phyloP scores from a whole-genome alignment of 2,888 invertebrate genomes.

The Temnothorax ravouxi region DNA sequence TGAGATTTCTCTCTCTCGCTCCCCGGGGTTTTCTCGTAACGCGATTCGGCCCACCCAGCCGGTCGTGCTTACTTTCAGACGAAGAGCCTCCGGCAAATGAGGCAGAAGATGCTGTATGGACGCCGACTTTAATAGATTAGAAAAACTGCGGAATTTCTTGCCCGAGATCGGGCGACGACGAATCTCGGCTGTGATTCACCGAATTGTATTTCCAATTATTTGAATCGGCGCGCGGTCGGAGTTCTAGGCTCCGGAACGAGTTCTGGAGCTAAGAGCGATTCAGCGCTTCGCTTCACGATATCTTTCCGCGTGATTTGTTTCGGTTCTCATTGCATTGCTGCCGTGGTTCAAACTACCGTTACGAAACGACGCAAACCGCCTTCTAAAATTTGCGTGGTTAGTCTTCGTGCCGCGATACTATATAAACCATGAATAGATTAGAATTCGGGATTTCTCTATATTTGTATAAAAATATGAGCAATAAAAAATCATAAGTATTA shows the following conservation, averaged over 20 bases:
- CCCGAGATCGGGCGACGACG: slow-evolving; percentile 25
- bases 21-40: background rate
- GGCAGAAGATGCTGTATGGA: slow-evolving; percentile 46
- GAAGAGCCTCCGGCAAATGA: slow-evolving; percentile 66
- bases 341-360: slow-evolving; percentile 7
- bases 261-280: slow-evolving; percentile 4
- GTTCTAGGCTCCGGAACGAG: background rate
- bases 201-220: slow-evolving; percentile 45
- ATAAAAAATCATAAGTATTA: background rate
- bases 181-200: slow-evolving; percentile 12
- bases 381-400: slow-evolving; percentile 12
- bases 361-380: background rate
- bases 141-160: slow-evolving; percentile 42
- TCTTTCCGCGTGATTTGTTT: slow-evolving; percentile 38
- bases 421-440: background rate
- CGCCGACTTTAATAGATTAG: slow-evolving; percentile 42
- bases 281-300: background rate
- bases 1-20: background rate
- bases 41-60: slow-evolving; percentile 61
- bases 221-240: slow-evolving; percentile 16
- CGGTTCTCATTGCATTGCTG: background rate
- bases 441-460: background rate
- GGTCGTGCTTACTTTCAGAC: slow-evolving; percentile 61
- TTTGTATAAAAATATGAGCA: background rate
- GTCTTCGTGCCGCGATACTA: background rate